Evolutionary conservation across 2,797 vertebrate genomes (phyloP).

Genomic region (Mallotus villosus): DNA sequence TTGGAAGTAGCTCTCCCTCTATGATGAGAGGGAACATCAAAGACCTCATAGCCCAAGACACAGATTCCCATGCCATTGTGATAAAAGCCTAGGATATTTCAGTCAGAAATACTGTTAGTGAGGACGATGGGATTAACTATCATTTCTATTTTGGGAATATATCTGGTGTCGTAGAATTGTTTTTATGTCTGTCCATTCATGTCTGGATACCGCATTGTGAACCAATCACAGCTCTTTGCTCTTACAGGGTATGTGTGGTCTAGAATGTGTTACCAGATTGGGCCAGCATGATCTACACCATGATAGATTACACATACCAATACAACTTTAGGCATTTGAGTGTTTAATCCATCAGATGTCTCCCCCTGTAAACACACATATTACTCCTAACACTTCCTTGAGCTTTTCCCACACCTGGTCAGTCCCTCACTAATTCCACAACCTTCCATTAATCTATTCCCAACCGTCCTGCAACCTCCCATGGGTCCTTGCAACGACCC

Average conservation of each 20-base stretch:
- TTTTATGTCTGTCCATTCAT: no score
- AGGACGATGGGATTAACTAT: no score
- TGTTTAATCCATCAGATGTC: not conserved
- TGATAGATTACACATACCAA: not conserved
- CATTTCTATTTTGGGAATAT: no score
- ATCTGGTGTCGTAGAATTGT: not conserved
- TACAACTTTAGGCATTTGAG: not conserved
- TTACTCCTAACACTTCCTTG: not conserved
- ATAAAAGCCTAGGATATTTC: constrained; percentile 42
- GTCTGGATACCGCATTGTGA: not conserved
- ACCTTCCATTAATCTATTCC: not conserved
- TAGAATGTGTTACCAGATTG: not conserved
- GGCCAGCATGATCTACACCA: not conserved
- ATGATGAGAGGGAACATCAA: constrained; percentile 59
- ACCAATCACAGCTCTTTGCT: not conserved
- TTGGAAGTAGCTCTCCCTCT: constrained; percentile 65
- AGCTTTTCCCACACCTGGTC: not conserved
- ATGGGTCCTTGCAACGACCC: not conserved
- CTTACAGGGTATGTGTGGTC: not conserved
- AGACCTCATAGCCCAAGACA: constrained; percentile 42
- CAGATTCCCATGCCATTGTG: constrained; percentile 31
- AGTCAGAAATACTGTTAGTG: not conserved
- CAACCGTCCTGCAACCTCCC: not conserved
- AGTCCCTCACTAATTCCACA: not conserved
- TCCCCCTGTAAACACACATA: no score